phyloP scores from a whole-genome alignment of 2,113 vertebrate species.

The Proteles cristata region DNA sequence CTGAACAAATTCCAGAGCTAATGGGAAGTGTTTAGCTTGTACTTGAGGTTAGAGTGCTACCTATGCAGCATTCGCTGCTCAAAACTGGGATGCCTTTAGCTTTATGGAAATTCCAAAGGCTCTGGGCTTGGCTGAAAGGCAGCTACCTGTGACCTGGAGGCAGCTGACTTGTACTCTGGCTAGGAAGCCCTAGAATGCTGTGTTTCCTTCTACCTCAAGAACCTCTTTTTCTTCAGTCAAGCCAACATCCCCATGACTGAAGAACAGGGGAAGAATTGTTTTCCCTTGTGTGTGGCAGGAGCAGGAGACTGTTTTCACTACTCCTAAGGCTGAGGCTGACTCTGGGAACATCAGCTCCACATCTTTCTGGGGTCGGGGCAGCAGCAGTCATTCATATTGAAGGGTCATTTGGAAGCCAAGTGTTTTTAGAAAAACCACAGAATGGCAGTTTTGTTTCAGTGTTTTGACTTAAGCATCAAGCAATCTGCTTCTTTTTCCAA shows the following conservation, averaged over 20 bases:
- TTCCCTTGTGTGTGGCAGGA: not conserved
- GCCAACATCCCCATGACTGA: not conserved
- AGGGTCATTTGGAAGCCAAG: conserved; percentile 39
- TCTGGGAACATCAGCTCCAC: not conserved
- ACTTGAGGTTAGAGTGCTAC: not conserved
- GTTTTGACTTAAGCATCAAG: conserved; percentile 60
- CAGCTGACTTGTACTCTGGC: not conserved
- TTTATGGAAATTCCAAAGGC: not conserved
- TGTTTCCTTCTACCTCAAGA: not conserved
- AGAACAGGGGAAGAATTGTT: not conserved
- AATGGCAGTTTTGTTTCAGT: conserved; percentile 49
- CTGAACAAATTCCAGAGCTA: not conserved
- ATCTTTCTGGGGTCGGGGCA: not conserved
- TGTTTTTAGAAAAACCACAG: conserved; percentile 48
- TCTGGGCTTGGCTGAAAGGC: not conserved
- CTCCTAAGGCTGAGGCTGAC: not conserved
- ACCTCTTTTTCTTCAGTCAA: not conserved
- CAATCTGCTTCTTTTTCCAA: conserved; percentile 34
- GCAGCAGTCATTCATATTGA: not conserved
- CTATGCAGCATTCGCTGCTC: not conserved
- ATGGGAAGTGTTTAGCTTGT: not conserved
- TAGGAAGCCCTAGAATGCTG: not conserved
- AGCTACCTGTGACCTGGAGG: not conserved
- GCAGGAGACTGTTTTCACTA: not conserved
- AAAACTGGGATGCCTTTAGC: not conserved